Percentiles rank a stretch among this genome's conserved stretches.
These are phyloP conservation scores for Palythoa heliodiscus DNA, from an alignment of 92 coral and sea anemone species.

Conservation along the genomic window DNA sequence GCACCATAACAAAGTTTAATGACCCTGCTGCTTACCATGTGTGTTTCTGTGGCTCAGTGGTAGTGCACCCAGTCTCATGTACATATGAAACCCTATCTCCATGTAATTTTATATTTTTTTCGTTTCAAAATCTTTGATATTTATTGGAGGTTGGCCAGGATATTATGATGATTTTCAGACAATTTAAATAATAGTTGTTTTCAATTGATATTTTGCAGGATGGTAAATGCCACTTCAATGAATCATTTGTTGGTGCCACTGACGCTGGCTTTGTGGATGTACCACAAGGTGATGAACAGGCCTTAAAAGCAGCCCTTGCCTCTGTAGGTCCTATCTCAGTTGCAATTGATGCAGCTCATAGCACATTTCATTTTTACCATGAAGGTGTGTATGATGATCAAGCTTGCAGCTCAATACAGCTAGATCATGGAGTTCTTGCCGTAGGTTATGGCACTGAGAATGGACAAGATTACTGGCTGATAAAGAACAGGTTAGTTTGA, in stretches of 20 bases:
- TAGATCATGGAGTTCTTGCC: slow-evolving; percentile 91
- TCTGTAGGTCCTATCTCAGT: slow-evolving; percentile 89
- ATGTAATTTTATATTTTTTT: too few species aligned
- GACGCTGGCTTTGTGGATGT: slow-evolving; percentile 77
- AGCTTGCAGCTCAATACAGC: slow-evolving; percentile 69
- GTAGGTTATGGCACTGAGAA: slow-evolving; percentile 87
- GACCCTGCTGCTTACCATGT: too few species aligned
- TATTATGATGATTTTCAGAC: too few species aligned
- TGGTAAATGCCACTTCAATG: slow-evolving; percentile 75
- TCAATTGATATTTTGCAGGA: slow-evolving; percentile 42
- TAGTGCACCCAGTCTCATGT: too few species aligned
- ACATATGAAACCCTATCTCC: too few species aligned
- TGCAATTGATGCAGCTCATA: slow-evolving; percentile 86
- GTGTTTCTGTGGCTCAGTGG: too few species aligned
- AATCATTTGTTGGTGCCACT: slow-evolving; percentile 72
- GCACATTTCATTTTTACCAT: slow-evolving; percentile 79
- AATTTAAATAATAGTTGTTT: slow-evolving; percentile 2
- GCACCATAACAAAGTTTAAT: too few species aligned
- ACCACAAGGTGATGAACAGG: slow-evolving; percentile 65
- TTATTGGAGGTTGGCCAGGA: too few species aligned
- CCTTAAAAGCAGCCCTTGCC: slow-evolving; percentile 70
- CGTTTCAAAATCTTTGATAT: too few species aligned
- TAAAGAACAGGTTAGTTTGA: slow-evolving; percentile 82
- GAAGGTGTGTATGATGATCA: slow-evolving; percentile 81
- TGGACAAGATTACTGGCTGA: slow-evolving; percentile 90